Base-by-base conservation (phyloP, 2,113 vertebrate genomes). In the Silurus glanis region DNA sequence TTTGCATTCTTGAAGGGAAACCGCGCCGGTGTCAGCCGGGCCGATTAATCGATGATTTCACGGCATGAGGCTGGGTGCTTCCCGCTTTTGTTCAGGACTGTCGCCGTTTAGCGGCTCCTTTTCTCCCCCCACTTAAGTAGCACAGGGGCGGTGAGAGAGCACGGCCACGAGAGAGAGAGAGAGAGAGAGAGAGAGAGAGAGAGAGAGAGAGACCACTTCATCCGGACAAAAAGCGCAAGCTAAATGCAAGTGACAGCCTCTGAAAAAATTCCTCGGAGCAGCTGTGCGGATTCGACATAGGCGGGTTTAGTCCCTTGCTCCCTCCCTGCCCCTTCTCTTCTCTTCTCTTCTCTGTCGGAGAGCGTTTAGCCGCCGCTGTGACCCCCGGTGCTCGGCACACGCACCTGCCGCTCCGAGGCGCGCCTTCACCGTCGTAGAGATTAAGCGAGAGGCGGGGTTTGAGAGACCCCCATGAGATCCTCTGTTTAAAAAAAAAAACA, bases 361-460 rank as follows among this genome's bases (percentile, higher is more conserved):
- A 5, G 59, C 80, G 69, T 82, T 67, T 59, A 66, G 85, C 88
- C 85, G 85, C 88, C 88, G 89, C 76, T 82, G 9, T 76, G 89
- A 92, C 93, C 94, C 93, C 92, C 90, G 86, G 25, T 88, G 91
- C 91, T 89, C 83, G 92, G 93, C 93, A 92, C 93, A 94, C 94
- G 94, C 95, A 95, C 95, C 95, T 96, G 95, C 95, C 92, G 92
- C 93, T 92, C 90, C 79, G 92, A 92, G 93, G 89, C 92, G 86
- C 88, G 94, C 95, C 96, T 96, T 97, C 96, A 96, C 95, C 95
- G 94, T 93, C 95, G 84, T 94, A 95, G 94, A 94, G 96, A 97
- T 98, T 84, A 97, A 98, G 95, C 95, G 92, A 94, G 93, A 95
- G 96, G 95, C 95, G 94, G 94, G 90, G 93, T 95, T 88, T 91